These are phyloP conservation scores for Rosalia funebris DNA, from an alignment of 2,888 invertebrate species.

Conservation along the genomic window DNA sequence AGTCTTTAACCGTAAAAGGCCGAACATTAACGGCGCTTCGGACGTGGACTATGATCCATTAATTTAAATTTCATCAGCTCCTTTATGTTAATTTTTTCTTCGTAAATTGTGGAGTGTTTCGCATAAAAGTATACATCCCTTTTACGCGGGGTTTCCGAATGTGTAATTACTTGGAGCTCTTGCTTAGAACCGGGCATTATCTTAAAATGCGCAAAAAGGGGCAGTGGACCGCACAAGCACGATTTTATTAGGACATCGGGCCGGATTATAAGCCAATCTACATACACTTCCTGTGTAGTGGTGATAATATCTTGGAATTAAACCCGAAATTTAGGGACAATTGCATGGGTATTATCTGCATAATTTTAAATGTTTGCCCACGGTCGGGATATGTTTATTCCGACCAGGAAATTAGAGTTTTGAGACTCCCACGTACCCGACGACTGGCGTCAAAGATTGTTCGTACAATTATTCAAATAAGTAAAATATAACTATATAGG, in stretches of 20 bases:
- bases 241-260: slow-evolving; percentile 25
- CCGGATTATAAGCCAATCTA: slow-evolving; percentile 18
- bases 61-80: too few species aligned
- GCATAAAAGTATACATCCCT: not conserved
- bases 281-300: slow-evolving; percentile 7
- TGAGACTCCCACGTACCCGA: not conserved
- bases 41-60: too few species aligned
- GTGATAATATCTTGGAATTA: slow-evolving; percentile 21
- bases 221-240: slow-evolving; percentile 7
- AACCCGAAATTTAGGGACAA: slow-evolving; percentile 21
- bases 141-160: not conserved
- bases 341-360: slow-evolving; percentile 18
- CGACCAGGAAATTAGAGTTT: slow-evolving; percentile 15
- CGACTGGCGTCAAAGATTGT: too few species aligned
- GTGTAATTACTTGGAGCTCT: not conserved
- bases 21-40: too few species aligned
- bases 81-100: too few species aligned
- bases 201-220: slow-evolving; percentile 12
- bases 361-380: slow-evolving; percentile 19
- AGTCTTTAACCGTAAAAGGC: too few species aligned
- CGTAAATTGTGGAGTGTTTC: not conserved
- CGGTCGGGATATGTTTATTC: slow-evolving; percentile 16
- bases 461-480: too few species aligned
- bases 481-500: too few species aligned
- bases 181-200: slow-evolving; percentile 9